phyloP scores from a whole-genome alignment of 2,888 invertebrate species.

The Heteromyza rotundicornis region DNA sequence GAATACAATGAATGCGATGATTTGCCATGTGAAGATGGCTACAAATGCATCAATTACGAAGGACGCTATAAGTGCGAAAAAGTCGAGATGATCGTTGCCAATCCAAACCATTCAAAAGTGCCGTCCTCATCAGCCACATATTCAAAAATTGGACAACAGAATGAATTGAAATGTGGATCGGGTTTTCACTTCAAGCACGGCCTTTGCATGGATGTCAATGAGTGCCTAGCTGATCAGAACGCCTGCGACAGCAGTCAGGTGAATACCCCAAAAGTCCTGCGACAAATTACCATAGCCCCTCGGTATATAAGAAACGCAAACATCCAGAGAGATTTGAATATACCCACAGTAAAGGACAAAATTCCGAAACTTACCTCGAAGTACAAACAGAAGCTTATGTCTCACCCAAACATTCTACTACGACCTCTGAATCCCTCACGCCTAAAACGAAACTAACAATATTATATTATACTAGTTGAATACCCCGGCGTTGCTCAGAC shows the following conservation, averaged over 20 bases:
- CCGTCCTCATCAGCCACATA: not conserved
- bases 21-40: conserved; percentile 65
- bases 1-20: conserved; percentile 82
- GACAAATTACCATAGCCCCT: too few species aligned
- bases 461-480: too few species aligned
- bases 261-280: too few species aligned
- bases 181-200: conserved; percentile 46
- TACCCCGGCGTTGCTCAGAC: too few species aligned
- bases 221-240: conserved; percentile 67
- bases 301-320: too few species aligned
- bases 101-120: conserved; percentile 5
- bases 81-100: not conserved
- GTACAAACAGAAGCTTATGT: too few species aligned
- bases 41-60: conserved; percentile 75
- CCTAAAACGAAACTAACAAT: too few species aligned
- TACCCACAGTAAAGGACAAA: too few species aligned
- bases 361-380: too few species aligned
- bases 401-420: too few species aligned
- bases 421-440: too few species aligned
- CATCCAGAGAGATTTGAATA: too few species aligned
- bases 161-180: conserved; percentile 36
- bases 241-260: conserved; percentile 71
- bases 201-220: conserved; percentile 69
- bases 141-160: conserved; percentile 5
- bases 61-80: conserved; percentile 73